A percentile compares a stretch with the other conserved stretches of the same genome.
Evolutionary conservation across 2,797 vertebrate species (phyloP).

Genomic region (Moxostoma hubbsi): DNA sequence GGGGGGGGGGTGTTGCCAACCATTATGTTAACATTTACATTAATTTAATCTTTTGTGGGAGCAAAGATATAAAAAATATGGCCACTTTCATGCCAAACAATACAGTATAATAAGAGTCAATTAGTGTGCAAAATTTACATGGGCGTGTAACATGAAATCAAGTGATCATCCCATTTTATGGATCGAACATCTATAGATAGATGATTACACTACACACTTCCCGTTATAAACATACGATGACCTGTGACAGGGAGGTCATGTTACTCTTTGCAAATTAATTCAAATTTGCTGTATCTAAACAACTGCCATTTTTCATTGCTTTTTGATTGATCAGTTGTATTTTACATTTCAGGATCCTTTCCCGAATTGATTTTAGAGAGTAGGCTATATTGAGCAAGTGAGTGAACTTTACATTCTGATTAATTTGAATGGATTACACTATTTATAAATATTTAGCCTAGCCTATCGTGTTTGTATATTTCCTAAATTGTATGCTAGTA

Average conservation of each 20-base stretch:
- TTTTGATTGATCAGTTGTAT: slow-evolving; percentile 46
- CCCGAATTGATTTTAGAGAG: slow-evolving; percentile 12
- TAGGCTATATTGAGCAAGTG: background rate
- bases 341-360: slow-evolving; percentile 24
- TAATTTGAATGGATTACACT: too few species aligned
- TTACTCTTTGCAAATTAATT: background rate
- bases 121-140: slow-evolving; percentile 22
- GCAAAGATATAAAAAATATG: background rate
- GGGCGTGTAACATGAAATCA: slow-evolving; percentile 14
- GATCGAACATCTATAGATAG: slow-evolving; percentile 22
- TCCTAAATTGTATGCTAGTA: background rate
- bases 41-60: background rate
- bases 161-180: background rate
- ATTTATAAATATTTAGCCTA: too few species aligned
- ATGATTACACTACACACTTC: slow-evolving; percentile 3
- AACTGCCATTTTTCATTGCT: slow-evolving; percentile 26
- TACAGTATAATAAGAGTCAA: background rate
- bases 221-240: slow-evolving; percentile 3
- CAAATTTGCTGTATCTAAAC: background rate
- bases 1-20: background rate
- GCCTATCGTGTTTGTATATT: too few species aligned
- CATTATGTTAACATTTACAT: background rate
- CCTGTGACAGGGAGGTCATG: background rate
- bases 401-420: too few species aligned
- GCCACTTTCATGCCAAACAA: slow-evolving; percentile 1